These are phyloP conservation scores for Zapus hudsonius DNA, from an alignment of 2,113 vertebrate genomes.

Conservation along the genomic window DNA sequence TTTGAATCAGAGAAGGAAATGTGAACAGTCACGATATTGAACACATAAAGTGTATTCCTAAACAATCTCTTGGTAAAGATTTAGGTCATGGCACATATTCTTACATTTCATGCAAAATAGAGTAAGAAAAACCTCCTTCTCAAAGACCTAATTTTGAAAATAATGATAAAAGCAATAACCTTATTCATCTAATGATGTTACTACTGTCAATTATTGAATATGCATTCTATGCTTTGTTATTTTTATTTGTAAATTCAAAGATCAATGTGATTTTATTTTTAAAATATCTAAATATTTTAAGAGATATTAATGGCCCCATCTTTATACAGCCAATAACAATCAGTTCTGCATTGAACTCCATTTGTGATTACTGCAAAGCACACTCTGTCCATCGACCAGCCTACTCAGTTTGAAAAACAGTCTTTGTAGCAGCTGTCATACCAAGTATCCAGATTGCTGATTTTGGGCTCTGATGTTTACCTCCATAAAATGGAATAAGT, in stretches of 20 bases:
- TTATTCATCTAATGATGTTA: neutral
- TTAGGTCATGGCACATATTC: neutral
- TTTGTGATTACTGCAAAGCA: neutral
- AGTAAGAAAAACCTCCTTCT: neutral
- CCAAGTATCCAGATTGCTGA: neutral
- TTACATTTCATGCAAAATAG: neutral
- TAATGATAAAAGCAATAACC: neutral
- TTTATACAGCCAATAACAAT: neutral
- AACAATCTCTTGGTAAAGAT: slow-evolving; percentile 3
- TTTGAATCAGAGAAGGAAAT: no score
- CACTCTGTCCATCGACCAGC: no score
- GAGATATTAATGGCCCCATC: neutral
- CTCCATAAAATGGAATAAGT: neutral
- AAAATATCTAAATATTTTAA: neutral
- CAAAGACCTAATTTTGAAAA: neutral
- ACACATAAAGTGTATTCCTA: no score
- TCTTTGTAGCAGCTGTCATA: neutral
- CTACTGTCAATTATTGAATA: neutral
- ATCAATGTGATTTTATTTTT: neutral
- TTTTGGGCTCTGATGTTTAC: neutral
- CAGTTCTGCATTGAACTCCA: neutral
- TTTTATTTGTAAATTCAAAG: neutral
- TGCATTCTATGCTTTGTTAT: neutral
- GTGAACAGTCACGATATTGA: no score
- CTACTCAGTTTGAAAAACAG: neutral